Percentiles rank a stretch among this genome's conserved stretches.
Conservation (phyloP, 2,797 vertebrate species). For the Tinamus major region DNA sequence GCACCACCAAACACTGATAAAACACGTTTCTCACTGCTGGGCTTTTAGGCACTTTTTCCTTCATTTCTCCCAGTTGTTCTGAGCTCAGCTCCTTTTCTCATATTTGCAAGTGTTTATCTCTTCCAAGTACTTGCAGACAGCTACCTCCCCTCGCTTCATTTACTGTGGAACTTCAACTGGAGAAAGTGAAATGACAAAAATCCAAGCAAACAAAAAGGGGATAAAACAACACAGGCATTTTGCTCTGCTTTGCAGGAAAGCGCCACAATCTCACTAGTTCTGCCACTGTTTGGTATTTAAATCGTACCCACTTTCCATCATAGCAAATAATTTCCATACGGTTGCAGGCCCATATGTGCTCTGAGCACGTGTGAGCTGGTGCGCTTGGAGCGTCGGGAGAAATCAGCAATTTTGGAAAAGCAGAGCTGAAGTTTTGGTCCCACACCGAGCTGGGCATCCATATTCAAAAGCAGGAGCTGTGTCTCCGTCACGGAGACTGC, state of each 20-base stretch:
- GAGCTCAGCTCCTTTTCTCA: background rate
- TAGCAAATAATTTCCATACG: too few relatives aligned
- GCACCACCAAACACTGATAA: background rate
- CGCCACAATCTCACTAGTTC: background rate
- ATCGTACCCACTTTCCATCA: background rate
- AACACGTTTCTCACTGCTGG: background rate
- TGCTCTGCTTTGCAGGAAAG: background rate
- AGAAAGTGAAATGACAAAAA: background rate
- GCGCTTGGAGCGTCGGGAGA: background rate
- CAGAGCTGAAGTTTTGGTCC: background rate
- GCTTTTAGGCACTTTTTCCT: background rate
- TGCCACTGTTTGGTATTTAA: background rate
- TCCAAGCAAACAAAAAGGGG: background rate
- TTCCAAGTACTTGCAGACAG: background rate
- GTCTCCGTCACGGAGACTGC: background rate
- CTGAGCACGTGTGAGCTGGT: too few relatives aligned
- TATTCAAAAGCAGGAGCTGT: background rate
- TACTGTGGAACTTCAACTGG: background rate
- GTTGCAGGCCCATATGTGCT: background rate
- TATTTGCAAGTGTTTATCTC: background rate
- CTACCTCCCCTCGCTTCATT: background rate
- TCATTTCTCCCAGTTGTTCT: background rate
- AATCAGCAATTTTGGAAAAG: background rate
- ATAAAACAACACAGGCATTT: accelerated
- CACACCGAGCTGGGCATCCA: background rate